Evolutionary conservation across 2,797 vertebrate genomes (phyloP).

Genomic region (Botia almorhae): DNA sequence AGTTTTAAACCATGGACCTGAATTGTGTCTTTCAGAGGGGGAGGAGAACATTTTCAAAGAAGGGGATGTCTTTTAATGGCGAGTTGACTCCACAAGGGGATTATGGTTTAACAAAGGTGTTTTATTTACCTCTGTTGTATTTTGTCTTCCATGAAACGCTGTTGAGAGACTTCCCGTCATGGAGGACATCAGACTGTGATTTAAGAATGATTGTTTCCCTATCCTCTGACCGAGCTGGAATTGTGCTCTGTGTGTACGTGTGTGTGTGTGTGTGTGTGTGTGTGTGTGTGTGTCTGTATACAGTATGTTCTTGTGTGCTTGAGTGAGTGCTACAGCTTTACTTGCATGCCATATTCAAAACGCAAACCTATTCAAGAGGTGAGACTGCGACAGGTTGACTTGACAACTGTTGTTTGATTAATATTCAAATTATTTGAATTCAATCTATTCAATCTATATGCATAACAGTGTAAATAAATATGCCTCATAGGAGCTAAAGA

Average conservation of each 20-base stretch:
- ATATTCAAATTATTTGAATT: constrained; percentile 73
- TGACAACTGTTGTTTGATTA: constrained; percentile 71
- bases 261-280: constrained; percentile 5
- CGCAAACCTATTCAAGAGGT: constrained; percentile 62
- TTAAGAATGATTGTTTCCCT: constrained; percentile 35
- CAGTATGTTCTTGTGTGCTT: constrained; percentile 38
- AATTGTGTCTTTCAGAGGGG: not conserved
- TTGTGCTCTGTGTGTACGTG: constrained; percentile 20
- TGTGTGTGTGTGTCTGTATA: not conserved
- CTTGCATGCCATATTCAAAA: constrained; percentile 81
- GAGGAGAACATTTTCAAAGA: constrained; percentile 22
- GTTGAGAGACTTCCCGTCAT: constrained; percentile 64
- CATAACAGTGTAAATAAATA: constrained; percentile 82
- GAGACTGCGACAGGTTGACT: constrained; percentile 61
- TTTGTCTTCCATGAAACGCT: constrained; percentile 77
- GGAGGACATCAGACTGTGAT: constrained; percentile 55
- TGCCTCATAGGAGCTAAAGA: constrained; percentile 57
- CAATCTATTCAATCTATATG: constrained; percentile 71
- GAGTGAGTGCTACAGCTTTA: constrained; percentile 70
- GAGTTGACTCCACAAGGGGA: constrained; percentile 29
- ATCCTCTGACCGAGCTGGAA: constrained; percentile 47
- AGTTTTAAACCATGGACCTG: constrained; percentile 25
- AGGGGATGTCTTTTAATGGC: constrained; percentile 17
- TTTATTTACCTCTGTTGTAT: constrained; percentile 75
- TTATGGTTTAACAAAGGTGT: constrained; percentile 29